A percentile compares a stretch with the other conserved stretches of the same genome.
Evolutionary conservation across 2,797 vertebrate species (phyloP).

Genomic region (Myiotriccus ornatus): DNA sequence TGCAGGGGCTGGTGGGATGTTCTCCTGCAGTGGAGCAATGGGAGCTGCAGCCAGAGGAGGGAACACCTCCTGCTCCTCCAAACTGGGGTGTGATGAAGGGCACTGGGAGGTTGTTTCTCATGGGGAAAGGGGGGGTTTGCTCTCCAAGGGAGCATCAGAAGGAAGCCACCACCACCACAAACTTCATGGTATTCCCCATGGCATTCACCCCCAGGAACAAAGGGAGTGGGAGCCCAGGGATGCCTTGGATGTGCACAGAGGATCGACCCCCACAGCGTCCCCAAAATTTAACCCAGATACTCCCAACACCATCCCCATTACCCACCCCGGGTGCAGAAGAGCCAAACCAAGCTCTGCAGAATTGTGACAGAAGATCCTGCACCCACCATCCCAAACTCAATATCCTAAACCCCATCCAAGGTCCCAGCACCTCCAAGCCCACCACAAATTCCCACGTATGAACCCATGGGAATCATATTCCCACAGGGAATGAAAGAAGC

Average conservation of each 20-base stretch:
- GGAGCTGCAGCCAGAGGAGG: fast-evolving
- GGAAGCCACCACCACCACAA: fast-evolving
- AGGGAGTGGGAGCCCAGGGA: fast-evolving
- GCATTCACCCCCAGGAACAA: fast-evolving
- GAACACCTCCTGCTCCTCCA: fast-evolving
- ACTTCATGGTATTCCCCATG: no score
- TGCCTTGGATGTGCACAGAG: fast-evolving
- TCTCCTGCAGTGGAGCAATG: neutral
- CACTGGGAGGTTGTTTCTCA: neutral
- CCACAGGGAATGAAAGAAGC: neutral
- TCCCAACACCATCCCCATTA: fast-evolving
- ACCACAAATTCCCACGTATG: fast-evolving
- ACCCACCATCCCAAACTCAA: neutral
- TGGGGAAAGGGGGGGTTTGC: fast-evolving
- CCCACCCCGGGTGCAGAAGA: no score
- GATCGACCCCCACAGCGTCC: fast-evolving
- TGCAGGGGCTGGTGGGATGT: neutral
- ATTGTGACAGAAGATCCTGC: no score
- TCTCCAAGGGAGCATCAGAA: fast-evolving
- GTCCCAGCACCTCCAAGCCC: neutral
- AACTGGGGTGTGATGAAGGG: fast-evolving
- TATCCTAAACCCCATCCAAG: fast-evolving
- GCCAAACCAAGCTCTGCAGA: neutral
- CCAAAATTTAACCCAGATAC: fast-evolving
- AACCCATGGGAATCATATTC: fast-evolving